Base-by-base conservation (phyloP, 2,888 invertebrate genomes). In the Noctua fimbriata region DNA sequence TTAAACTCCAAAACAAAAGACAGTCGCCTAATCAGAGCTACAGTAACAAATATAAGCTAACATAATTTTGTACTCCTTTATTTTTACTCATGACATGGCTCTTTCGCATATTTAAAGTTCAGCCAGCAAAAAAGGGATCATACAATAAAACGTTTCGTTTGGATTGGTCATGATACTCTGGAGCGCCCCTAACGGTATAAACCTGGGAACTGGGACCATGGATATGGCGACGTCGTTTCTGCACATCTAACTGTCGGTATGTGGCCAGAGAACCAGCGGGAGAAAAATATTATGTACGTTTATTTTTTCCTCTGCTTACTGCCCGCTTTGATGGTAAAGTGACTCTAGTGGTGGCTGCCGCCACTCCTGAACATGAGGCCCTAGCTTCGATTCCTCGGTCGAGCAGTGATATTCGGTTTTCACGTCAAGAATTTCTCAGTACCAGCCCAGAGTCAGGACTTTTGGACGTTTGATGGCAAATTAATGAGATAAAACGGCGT, bases 131-230 rank as follows among this genome's bases (percentile, higher is more conserved):
- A 90, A 91, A 89, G 85, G 77, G 81, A 82, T 79, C 84, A 90
- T 88, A 84, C 87, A 89, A 92, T 92, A 93, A 92, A 94, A 91
- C 92, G 92, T 92, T 93, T 91, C 91, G 91, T 92, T 91, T 88
- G 88, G 86, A 92, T 92, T 90, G 92, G 89, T 88, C 90, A 92
- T 93, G 91, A 92, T 91, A 90, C 91, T 91, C 88, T 80, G 81
- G 88, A 89, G 91, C 90, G 88, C 87, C 89, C 90, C 92, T 91
- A 92, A 92, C 92, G 91, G 91, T 92, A 94, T 94, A 93, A 93
- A 93, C 92, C 92, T 92, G 92, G 90, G 87, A 82, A 88, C 90
- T 85, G 90, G 88, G 88, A 90, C 92, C 90, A 90, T 90, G 91
- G 91, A 92, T 92, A 92, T 90, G 88, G 85, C 85, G 85, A 81